phyloP scores from a whole-genome alignment of 2,113 vertebrate species.

The Cygnus buccinator region DNA sequence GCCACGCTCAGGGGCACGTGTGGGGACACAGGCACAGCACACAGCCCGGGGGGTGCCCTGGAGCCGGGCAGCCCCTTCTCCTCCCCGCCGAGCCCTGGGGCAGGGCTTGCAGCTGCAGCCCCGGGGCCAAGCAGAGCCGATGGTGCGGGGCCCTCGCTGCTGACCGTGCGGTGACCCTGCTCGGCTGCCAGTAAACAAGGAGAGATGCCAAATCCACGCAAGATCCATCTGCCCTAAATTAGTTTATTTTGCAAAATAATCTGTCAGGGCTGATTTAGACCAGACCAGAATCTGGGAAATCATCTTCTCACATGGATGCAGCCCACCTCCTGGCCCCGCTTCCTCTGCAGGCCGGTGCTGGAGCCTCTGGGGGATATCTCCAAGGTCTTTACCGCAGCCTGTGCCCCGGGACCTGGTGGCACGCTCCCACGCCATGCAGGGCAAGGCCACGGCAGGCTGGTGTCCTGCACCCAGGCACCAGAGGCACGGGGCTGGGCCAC shows the following conservation, averaged over 20 bases:
- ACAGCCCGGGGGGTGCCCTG: not conserved
- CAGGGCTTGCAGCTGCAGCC: not conserved
- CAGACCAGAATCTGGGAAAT: slow-evolving; percentile 4
- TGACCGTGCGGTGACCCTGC: not conserved
- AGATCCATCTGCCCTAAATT: slow-evolving; percentile 12
- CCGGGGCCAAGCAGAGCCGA: not conserved
- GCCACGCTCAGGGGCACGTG: too few species aligned
- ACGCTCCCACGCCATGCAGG: not conserved
- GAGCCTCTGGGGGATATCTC: not conserved
- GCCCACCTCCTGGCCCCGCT: not conserved
- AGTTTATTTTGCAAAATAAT: not conserved
- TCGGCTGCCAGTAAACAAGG: not conserved
- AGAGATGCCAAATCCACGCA: not conserved
- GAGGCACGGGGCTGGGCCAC: not conserved
- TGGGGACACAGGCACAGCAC: not conserved
- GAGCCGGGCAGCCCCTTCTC: not conserved
- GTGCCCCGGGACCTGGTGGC: not conserved
- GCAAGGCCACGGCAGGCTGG: not conserved
- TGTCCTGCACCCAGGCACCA: not conserved
- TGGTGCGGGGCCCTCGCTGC: accelerated
- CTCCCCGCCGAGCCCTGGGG: not conserved
- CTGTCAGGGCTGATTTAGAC: slow-evolving; percentile 12
- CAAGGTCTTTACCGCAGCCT: not conserved
- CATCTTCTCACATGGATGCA: not conserved
- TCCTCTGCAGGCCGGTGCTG: not conserved